Base-by-base conservation (phyloP, 2,888 invertebrate species). In the Lysandra coridon region DNA sequence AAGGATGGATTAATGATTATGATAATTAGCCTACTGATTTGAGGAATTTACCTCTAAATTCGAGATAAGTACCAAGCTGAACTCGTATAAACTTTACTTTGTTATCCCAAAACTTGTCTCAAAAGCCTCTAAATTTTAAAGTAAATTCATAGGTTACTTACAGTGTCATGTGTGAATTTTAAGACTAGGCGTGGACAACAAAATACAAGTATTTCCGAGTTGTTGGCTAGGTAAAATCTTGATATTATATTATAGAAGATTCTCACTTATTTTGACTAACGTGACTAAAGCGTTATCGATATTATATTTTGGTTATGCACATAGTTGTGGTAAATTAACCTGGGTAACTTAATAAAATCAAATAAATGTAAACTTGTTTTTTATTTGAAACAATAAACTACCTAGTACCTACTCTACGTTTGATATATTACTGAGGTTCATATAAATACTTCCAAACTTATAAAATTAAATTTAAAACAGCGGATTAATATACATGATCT, bases 301-400 rank as follows among this genome's bases (percentile, higher is more conserved):
- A 79, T 40, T 30, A 37, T 75, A 62, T 60, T 75, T 69, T 33
- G 69, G 62, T 62, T 75, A 62, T 64, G 79, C 79, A 79, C 79
- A 64, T 79, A 75, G 62, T 79, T 79, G 64, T 79, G 60, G 79
- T 79, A 79, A 75, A 79, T 75, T 74, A 75, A 73, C 73, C 64
- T 44, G 76, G 44, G 64, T 64, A 78, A 62, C 73, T 60, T 44
- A 73, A 33, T 78, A 57, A 78, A 79, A 73, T n/a, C 37, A 80
- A 49, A 17, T 37, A 62, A 74, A 62, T 33, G 33, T 69, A 14
- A 30, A 69, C 4, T 14, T 37, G 69, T 2, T 14, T 69, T 69
- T 69, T 69, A 14, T 33, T 69, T 69, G 1, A 69, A 30, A 33
- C 33, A 33, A 4, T 69, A 30, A 33, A 69, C 23, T 30, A n/a